phyloP scores from a whole-genome alignment of 2,888 invertebrate species.

The Troides aeacus region DNA sequence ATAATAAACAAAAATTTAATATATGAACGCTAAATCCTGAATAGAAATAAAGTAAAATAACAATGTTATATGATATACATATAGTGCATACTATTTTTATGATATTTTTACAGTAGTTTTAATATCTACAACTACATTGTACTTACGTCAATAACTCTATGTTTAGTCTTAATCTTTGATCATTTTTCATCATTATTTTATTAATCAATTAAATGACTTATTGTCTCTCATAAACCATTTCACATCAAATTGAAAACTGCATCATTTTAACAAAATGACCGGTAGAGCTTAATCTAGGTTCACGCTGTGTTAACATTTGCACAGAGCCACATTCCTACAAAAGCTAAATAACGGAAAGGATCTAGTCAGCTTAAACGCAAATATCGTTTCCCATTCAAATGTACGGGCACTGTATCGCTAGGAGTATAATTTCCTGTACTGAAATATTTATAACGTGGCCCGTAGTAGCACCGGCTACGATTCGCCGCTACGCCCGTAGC shows the following conservation, averaged over 20 bases:
- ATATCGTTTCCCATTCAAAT: constrained; percentile 63
- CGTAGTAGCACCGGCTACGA: constrained; percentile 40
- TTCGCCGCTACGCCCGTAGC: constrained; percentile 50
- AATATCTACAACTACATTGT: too few species aligned
- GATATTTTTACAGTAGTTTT: too few species aligned
- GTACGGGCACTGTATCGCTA: constrained; percentile 61
- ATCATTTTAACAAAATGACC: neutral
- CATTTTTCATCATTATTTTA: neutral
- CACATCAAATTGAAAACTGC: neutral
- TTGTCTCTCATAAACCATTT: too few species aligned
- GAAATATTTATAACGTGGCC: constrained; percentile 72
- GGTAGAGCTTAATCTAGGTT: constrained; percentile 7
- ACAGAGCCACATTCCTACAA: constrained; percentile 33
- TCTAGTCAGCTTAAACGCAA: constrained; percentile 54
- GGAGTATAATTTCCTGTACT: constrained; percentile 76
- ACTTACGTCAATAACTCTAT: too few species aligned
- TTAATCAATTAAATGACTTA: neutral
- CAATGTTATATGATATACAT: too few species aligned
- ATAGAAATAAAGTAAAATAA: too few species aligned
- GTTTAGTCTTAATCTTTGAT: neutral
- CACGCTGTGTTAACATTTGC: constrained; percentile 41
- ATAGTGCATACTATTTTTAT: too few species aligned
- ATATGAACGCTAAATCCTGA: too few species aligned
- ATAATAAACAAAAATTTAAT: too few species aligned
- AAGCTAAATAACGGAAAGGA: constrained; percentile 46